Evolutionary conservation across 1,140 invertebrate genomes (phyloP), one percentile per base, ranked within the genome.

Genomic region (Lasioglossum albipes): DNA sequence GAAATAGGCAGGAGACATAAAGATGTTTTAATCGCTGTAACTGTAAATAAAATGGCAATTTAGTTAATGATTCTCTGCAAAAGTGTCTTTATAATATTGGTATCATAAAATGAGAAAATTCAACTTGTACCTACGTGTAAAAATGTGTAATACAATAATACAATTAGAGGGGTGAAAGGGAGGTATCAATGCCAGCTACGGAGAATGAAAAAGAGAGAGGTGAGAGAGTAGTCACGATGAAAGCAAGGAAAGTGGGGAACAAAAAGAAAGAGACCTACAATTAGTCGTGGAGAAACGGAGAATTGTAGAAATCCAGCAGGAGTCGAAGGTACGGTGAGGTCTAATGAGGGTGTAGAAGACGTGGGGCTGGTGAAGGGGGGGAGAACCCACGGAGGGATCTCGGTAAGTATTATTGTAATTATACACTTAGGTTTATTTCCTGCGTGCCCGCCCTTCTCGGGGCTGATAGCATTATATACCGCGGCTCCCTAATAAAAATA

Each of bases 381-480:
- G 83, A 79, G 76, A 87, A 87, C 73, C 82, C 75, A 82, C 68
- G 80, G 2, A 83, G 84, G 83, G 84, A 73, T 73, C 80, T 68
- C 76, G 70, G 81, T 89, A 92, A 93, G 92, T 93, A 93, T 92
- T 91, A 93, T 92, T 92, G 91, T 93, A 93, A 93, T 93, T 92
- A 93, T 91, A 92, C 90, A 93, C 91, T 93, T 92, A 93, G 89
- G 92, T 93, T 93, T 93, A 93, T 93, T 93, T 93, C 91, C 92
- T 91, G 91, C 89, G 84, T 89, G 83, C 77, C 87, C 89, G 84
- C 87, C 85, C 77, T 49, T 79, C 65, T n/a, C 52, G 62, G 59
- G 84, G 88, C 87, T 90, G 90, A 91, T 88, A 83, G 87, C 89
- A 89, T 91, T 91, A 91, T 88, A 89, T 87, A 84, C 84, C 75